phyloP scores from a whole-genome alignment of 1,140 invertebrate genomes.

The Ceratosolen solmsi region DNA sequence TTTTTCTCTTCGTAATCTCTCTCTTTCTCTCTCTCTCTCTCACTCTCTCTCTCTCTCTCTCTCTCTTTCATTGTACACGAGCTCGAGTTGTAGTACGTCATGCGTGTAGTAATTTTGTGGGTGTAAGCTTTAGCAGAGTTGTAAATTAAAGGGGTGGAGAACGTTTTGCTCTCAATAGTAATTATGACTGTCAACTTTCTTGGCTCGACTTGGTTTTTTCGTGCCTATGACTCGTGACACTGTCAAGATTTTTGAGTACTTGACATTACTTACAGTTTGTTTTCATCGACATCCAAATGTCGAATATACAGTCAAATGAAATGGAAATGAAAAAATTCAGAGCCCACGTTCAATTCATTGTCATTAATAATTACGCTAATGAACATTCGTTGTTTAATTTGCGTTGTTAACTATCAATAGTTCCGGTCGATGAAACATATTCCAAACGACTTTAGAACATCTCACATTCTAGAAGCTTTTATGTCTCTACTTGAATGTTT shows the following conservation, averaged over 20 bases:
- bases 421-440: too few species aligned
- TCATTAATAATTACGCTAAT: neutral
- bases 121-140: neutral
- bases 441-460: neutral
- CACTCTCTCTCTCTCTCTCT: neutral
- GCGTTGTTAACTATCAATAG: too few species aligned
- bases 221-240: neutral
- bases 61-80: neutral
- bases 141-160: neutral
- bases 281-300: neutral
- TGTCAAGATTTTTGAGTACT: too few species aligned
- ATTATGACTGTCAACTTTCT: neutral
- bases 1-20: too few species aligned
- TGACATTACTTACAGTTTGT: neutral
- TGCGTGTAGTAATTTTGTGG: conserved; percentile 3
- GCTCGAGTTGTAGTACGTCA: neutral
- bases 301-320: neutral
- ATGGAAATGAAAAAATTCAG: neutral
- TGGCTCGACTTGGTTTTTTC: neutral
- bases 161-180: neutral
- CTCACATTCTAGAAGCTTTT: neutral
- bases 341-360: neutral
- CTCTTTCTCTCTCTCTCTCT: neutral
- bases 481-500: neutral
- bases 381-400: neutral